A percentile compares a stretch with the other conserved stretches of the same genome.
Evolutionary conservation across 1,140 invertebrate genomes (phyloP).

Genomic region (Magallana angulata): DNA sequence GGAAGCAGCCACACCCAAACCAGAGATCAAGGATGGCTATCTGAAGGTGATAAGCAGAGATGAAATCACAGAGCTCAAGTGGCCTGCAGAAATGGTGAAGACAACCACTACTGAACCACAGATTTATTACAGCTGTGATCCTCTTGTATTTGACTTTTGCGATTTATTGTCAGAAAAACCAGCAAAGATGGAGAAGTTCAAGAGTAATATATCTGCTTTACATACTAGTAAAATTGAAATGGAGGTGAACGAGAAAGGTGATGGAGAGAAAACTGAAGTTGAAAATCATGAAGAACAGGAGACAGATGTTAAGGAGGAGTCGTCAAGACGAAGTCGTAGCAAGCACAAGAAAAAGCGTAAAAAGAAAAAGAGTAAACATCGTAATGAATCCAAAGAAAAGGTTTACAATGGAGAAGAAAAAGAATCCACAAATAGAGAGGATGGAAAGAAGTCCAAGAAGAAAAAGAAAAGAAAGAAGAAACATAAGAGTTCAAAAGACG

Average conservation of each 20-base stretch:
- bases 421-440: slow-evolving; percentile 43
- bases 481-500: slow-evolving; percentile 38
- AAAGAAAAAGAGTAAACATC: slow-evolving; percentile 60
- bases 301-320: slow-evolving; percentile 32
- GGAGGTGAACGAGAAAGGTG: slow-evolving; percentile 13
- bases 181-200: background rate
- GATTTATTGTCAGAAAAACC: slow-evolving; percentile 56
- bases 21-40: slow-evolving; percentile 49
- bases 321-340: slow-evolving; percentile 38
- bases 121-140: slow-evolving; percentile 71
- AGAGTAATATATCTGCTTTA: background rate
- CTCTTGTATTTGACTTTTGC: slow-evolving; percentile 72
- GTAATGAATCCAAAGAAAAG: slow-evolving; percentile 49
- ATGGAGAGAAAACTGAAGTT: slow-evolving; percentile 35
- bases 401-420: slow-evolving; percentile 53
- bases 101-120: slow-evolving; percentile 65
- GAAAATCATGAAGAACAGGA: slow-evolving; percentile 34
- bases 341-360: slow-evolving; percentile 65
- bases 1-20: background rate
- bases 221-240: background rate
- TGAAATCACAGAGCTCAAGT: slow-evolving; percentile 67
- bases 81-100: slow-evolving; percentile 73
- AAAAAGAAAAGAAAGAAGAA: slow-evolving; percentile 61
- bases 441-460: slow-evolving; percentile 64
- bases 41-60: slow-evolving; percentile 71